phyloP scores from a whole-genome alignment of 2,888 invertebrate species.

The Aleiodes testaceus region DNA sequence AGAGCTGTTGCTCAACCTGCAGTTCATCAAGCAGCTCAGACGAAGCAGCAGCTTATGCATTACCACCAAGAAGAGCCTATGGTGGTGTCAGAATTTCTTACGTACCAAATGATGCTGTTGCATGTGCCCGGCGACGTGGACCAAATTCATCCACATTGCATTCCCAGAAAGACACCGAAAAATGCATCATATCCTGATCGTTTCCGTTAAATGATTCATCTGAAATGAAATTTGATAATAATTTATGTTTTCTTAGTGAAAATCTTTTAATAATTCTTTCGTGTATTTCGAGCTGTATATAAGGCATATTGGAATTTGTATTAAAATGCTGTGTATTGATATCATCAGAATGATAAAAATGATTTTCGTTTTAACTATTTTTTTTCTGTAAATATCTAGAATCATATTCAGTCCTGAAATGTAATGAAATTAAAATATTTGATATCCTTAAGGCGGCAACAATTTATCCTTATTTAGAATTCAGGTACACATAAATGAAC shows the following conservation, averaged over 20 bases:
- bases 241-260: not conserved
- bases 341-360: conserved; percentile 11
- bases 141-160: conserved; percentile 58
- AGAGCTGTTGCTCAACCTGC: conserved; percentile 92
- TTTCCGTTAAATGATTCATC: conserved; percentile 50
- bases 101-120: conserved; percentile 93
- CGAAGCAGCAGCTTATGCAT: conserved; percentile 89
- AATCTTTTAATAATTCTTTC: not conserved
- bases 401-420: conserved; percentile 19
- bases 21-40: conserved; percentile 88
- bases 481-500: no score
- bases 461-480: no score
- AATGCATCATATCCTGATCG: conserved; percentile 90
- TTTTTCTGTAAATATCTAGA: conserved; percentile 3
- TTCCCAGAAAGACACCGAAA: conserved; percentile 81
- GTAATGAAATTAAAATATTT: conserved; percentile 26
- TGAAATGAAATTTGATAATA: conserved; percentile 1
- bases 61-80: conserved; percentile 88
- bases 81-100: conserved; percentile 93
- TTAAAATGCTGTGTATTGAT: conserved; percentile 30
- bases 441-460: conserved; percentile 8
- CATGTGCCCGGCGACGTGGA: conserved; percentile 84
- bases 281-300: conserved; percentile 26
- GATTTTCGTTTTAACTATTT: not conserved
- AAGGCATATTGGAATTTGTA: conserved; percentile 17